These are phyloP conservation scores for Hermetia illucens DNA, from an alignment of 1,140 invertebrate species.

Conservation along the genomic window DNA sequence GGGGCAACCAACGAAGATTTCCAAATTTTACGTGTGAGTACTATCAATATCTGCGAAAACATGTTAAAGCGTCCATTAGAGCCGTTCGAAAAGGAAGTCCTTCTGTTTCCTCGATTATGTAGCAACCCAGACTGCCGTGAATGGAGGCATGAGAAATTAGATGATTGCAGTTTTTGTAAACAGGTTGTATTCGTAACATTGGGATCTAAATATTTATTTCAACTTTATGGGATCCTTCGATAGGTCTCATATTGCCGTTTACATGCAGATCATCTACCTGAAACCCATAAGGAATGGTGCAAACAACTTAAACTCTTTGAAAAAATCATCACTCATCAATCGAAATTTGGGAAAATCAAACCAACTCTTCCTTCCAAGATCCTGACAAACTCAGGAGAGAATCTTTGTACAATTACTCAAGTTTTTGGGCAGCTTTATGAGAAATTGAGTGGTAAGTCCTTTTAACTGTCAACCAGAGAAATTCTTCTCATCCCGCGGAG, in stretches of 20 bases:
- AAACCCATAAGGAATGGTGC: constrained; percentile 35
- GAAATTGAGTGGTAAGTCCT: constrained; percentile 30
- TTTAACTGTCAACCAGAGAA: no score
- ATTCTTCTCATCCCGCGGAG: no score
- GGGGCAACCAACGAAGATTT: constrained; percentile 40
- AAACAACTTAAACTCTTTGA: constrained; percentile 36
- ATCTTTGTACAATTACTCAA: constrained; percentile 34
- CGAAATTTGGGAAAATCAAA: constrained; percentile 36
- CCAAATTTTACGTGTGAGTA: constrained; percentile 41
- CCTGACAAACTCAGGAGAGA: no score
- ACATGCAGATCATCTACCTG: constrained; percentile 30
- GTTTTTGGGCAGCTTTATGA: constrained; percentile 35
- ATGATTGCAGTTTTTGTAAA: constrained; percentile 38
- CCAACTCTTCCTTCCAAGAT: constrained; percentile 38
- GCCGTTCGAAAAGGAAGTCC: constrained; percentile 49
- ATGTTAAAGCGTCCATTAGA: constrained; percentile 39
- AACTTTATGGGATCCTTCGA: constrained; percentile 4
- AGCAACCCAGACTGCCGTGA: constrained; percentile 33
- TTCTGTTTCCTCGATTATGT: constrained; percentile 51
- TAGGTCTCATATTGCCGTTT: constrained; percentile 35
- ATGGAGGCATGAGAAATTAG: constrained; percentile 31
- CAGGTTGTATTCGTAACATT: constrained; percentile 33
- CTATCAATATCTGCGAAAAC: constrained; percentile 42
- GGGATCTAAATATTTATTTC: constrained; percentile 21
- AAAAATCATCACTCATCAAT: constrained; percentile 35